phyloP scores from a whole-genome alignment of 2,113 vertebrate species.

The Motacilla alba region DNA sequence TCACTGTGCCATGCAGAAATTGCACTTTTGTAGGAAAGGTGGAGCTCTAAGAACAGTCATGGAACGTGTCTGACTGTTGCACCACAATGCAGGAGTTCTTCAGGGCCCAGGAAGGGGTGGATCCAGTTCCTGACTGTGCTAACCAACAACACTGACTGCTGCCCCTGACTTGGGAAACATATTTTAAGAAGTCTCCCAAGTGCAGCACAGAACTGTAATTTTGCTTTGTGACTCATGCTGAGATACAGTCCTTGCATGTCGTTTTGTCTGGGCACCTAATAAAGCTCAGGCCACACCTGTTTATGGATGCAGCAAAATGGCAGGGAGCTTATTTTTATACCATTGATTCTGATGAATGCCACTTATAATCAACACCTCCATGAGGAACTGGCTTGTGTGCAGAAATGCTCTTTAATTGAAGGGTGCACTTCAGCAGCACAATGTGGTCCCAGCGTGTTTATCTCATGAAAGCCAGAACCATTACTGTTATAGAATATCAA shows the following conservation, averaged over 20 bases:
- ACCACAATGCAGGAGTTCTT: not conserved
- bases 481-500: not conserved
- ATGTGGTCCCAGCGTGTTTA: not conserved
- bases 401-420: constrained; percentile 57
- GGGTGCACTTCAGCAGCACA: not conserved
- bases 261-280: constrained; percentile 35
- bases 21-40: not conserved
- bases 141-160: not conserved
- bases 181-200: constrained; percentile 32
- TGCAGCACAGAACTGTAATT: constrained; percentile 34
- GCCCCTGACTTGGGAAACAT: not conserved
- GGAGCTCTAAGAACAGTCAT: not conserved
- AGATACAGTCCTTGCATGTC: constrained; percentile 2
- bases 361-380: constrained; percentile 55
- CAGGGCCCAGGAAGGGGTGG: not conserved
- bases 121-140: not conserved
- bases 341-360: constrained; percentile 34
- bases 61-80: not conserved
- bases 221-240: constrained; percentile 49
- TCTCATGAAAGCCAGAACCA: constrained; percentile 12
- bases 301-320: constrained; percentile 37
- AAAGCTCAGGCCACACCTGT: constrained; percentile 43
- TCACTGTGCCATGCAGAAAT: not conserved
- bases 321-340: constrained; percentile 52
- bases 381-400: constrained; percentile 17